A percentile compares a stretch with the other conserved stretches of the same genome.
phyloP scores from a whole-genome alignment of 2,113 vertebrate genomes.

The Phodopus roborovskii region DNA sequence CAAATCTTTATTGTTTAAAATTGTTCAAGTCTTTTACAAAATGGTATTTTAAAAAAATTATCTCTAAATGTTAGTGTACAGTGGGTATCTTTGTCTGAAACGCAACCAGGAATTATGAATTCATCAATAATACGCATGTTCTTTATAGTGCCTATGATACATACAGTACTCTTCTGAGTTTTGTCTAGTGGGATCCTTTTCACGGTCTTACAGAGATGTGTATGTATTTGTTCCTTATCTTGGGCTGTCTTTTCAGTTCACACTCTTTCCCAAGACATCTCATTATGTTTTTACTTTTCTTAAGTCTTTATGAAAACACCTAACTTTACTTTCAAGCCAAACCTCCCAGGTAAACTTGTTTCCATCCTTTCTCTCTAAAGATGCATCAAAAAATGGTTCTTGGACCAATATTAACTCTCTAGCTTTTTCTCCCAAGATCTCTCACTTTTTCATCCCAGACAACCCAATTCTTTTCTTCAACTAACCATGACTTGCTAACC shows the following conservation, averaged over 20 bases:
- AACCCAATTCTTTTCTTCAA: not conserved
- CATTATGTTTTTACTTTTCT: not conserved
- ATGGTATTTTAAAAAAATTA: slow-evolving; percentile 96
- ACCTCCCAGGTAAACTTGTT: not conserved
- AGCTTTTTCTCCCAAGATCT: not conserved
- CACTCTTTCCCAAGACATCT: not conserved
- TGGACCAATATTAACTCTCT: not conserved
- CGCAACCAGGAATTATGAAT: slow-evolving; percentile 93
- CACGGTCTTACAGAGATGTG: not conserved
- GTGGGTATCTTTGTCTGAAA: slow-evolving; percentile 89
- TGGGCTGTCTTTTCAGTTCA: not conserved
- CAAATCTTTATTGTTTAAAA: slow-evolving; percentile 99
- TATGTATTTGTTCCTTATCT: not conserved
- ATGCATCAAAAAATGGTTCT: not conserved
- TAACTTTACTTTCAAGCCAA: not conserved
- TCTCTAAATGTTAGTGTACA: slow-evolving; percentile 96
- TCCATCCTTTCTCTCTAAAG: not conserved
- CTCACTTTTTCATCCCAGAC: not conserved
- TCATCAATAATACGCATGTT: not conserved
- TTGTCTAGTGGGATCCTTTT: not conserved
- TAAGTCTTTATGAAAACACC: not conserved
- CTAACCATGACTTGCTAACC: not conserved
- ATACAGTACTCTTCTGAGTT: not conserved
- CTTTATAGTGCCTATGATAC: not conserved
- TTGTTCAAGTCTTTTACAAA: slow-evolving; percentile 98